phyloP scores from a whole-genome alignment of 2,113 vertebrate genomes.

The Nettapus auritus region DNA sequence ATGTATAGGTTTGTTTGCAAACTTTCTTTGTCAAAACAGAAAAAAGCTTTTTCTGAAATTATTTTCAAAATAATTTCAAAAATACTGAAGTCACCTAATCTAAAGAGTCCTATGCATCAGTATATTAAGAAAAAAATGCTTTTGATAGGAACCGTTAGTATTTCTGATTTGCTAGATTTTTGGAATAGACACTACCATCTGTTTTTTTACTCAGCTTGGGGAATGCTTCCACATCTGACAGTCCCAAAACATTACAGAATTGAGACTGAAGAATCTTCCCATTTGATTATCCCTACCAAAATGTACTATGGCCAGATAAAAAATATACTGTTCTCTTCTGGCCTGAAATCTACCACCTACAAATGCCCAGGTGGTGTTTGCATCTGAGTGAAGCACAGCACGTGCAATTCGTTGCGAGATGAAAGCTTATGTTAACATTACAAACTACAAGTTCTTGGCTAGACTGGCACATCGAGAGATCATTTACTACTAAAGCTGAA shows the following conservation, averaged over 20 bases:
- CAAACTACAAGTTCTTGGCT: background rate
- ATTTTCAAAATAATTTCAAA: background rate
- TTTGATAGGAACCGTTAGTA: background rate
- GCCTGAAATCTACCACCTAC: background rate
- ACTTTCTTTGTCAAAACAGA: background rate
- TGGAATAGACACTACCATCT: background rate
- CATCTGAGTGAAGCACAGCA: fast-evolving
- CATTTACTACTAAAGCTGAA: background rate
- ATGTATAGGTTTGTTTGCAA: background rate
- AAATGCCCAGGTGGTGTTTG: background rate
- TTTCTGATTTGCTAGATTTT: background rate
- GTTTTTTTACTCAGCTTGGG: background rate
- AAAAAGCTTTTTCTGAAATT: fast-evolving
- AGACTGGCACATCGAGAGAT: background rate
- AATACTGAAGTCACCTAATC: background rate
- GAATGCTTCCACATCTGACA: background rate
- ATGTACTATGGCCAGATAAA: background rate
- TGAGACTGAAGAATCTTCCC: background rate
- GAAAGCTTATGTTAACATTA: background rate
- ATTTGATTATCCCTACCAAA: background rate
- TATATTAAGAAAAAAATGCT: background rate
- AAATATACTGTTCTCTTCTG: background rate
- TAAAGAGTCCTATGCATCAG: background rate
- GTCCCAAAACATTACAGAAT: background rate
- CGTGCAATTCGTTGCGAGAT: background rate